Evolutionary conservation across 1,140 invertebrate genomes (phyloP).

Genomic region (Aphis gossypii): DNA sequence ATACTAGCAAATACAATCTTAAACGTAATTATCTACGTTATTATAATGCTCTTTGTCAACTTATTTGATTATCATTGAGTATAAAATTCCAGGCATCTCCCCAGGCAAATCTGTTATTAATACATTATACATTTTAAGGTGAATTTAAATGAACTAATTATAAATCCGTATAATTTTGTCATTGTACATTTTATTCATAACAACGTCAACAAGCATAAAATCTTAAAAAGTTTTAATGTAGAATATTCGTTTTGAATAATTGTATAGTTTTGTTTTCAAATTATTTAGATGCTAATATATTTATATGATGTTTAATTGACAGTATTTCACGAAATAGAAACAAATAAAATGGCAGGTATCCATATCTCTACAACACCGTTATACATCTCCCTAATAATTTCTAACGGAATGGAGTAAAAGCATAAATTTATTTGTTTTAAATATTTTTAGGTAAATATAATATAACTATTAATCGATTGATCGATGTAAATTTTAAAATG

Average conservation of each 20-base stretch:
- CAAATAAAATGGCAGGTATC: neutral
- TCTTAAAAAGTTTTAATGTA: slow-evolving; percentile 1
- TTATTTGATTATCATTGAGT: slow-evolving; percentile 17
- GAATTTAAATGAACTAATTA: slow-evolving; percentile 47
- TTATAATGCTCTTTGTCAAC: neutral
- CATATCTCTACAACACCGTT: neutral
- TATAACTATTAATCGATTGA: neutral
- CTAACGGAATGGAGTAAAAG: neutral
- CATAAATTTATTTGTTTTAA: neutral
- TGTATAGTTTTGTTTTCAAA: neutral
- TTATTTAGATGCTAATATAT: neutral
- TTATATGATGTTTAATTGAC: neutral
- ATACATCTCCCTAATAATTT: neutral
- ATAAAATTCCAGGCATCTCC: neutral
- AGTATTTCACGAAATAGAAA: neutral
- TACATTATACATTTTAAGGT: slow-evolving; percentile 31
- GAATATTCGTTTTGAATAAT: neutral
- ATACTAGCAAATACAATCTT: neutral
- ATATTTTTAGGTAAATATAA: too few relatives aligned
- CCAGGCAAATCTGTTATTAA: slow-evolving; percentile 34
- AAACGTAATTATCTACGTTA: slow-evolving; percentile 23
- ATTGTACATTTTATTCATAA: neutral
- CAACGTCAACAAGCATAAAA: neutral
- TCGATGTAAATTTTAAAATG: neutral
- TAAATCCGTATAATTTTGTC: slow-evolving; percentile 13